Percentiles rank a stretch among this genome's conserved stretches.
phyloP scores from a whole-genome alignment of 2,113 vertebrate genomes.

The Zapus hudsonius region DNA sequence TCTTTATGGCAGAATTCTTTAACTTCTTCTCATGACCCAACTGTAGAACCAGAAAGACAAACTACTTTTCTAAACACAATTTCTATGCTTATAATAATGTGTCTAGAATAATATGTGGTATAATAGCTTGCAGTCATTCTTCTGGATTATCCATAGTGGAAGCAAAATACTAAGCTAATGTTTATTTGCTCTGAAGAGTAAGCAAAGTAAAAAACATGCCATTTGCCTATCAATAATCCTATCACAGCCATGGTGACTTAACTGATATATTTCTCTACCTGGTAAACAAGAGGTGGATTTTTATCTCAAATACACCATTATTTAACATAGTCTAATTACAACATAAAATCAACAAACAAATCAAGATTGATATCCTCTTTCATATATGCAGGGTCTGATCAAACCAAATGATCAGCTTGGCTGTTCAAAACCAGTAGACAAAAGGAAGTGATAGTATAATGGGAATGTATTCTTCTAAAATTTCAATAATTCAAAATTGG shows the following conservation, averaged over 20 bases:
- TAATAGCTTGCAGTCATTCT: neutral
- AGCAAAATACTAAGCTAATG: constrained; percentile 31
- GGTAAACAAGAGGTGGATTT: neutral
- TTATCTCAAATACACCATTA: neutral
- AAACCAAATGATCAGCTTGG: constrained; percentile 27
- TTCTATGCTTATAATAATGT: constrained; percentile 29
- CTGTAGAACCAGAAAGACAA: neutral
- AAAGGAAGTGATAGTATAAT: neutral
- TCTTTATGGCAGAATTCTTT: neutral
- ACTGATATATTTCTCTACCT: neutral
- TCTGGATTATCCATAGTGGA: neutral
- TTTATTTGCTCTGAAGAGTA: neutral
- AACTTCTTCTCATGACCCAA: neutral
- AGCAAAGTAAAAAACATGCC: neutral
- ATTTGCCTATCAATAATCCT: neutral
- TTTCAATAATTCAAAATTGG: constrained; percentile 53
- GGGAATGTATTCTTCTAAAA: constrained; percentile 41
- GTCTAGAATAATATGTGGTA: neutral
- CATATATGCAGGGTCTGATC: neutral
- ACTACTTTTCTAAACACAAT: neutral
- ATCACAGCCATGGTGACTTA: neutral
- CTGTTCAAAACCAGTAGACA: constrained; percentile 16
- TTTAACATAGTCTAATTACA: constrained; percentile 8
- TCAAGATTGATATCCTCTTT: neutral
- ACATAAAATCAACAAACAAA: constrained; percentile 3